These are phyloP conservation scores for Bemisia tabaci DNA, from an alignment of 1,140 invertebrate species.

Conservation along the genomic window DNA sequence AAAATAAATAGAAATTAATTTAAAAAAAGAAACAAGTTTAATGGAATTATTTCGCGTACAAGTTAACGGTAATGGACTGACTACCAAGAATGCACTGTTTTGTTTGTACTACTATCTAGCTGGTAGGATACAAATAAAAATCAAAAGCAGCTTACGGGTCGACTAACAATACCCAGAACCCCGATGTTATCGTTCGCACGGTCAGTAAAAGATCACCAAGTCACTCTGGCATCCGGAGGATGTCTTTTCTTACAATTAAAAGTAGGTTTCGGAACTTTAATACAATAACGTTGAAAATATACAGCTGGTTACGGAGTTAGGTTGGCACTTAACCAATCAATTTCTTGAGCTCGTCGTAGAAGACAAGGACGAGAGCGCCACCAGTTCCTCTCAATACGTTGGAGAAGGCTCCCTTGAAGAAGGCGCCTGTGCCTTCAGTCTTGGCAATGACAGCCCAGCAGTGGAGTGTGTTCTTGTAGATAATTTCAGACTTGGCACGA, in stretches of 20 bases:
- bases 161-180: neutral
- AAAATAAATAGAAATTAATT: neutral
- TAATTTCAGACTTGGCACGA: constrained; percentile 44
- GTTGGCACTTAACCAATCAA: constrained; percentile 30
- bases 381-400: constrained; percentile 66
- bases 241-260: neutral
- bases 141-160: neutral
- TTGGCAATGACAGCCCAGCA: constrained; percentile 56
- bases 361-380: constrained; percentile 60
- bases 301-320: neutral
- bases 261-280: neutral
- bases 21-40: neutral
- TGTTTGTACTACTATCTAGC: neutral
- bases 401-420: constrained; percentile 73
- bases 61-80: neutral
- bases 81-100: neutral
- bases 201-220: neutral
- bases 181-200: neutral
- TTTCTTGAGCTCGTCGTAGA: constrained; percentile 64
- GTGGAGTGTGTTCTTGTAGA: constrained; percentile 59
- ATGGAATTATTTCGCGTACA: neutral
- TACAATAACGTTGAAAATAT: neutral
- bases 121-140: neutral
- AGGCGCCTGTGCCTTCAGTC: constrained; percentile 48
- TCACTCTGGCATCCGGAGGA: neutral